These are phyloP conservation scores for Sminthopsis crassicaudata DNA, from an alignment of 2,113 vertebrate species.

Conservation along the genomic window DNA sequence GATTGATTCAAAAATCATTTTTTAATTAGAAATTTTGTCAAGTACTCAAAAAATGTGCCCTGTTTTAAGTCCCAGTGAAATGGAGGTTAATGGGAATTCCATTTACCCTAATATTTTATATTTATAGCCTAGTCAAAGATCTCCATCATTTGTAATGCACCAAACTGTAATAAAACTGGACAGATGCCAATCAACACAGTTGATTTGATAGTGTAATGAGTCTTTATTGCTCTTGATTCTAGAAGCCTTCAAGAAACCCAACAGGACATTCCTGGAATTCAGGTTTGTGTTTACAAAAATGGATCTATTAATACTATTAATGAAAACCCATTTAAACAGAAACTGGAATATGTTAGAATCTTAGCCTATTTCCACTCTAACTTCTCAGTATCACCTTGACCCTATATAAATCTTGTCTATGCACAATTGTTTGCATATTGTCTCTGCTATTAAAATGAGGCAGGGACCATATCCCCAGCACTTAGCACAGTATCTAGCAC, in stretches of 20 bases:
- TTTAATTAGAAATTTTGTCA: background rate
- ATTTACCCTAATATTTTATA: conserved; percentile 26
- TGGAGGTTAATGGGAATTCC: conserved; percentile 22
- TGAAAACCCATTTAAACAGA: background rate
- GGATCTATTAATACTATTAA: background rate
- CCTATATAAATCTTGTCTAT: background rate
- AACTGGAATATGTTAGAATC: conserved; percentile 32
- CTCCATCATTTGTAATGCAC: conserved; percentile 27
- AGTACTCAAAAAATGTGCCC: background rate
- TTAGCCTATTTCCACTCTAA: background rate
- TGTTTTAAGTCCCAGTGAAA: background rate
- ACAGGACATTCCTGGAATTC: conserved; percentile 3
- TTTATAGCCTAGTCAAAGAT: conserved; percentile 11
- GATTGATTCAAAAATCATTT: background rate
- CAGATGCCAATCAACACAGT: background rate
- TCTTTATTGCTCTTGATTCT: background rate
- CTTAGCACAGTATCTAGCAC: background rate
- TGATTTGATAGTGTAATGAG: conserved; percentile 3
- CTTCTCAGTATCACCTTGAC: background rate
- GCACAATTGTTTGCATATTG: background rate
- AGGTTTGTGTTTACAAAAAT: background rate
- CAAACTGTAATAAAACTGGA: background rate
- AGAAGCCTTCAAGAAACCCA: conserved; percentile 10
- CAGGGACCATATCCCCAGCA: background rate
- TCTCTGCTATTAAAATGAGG: background rate